Evolutionary conservation across 2,113 vertebrate species (phyloP), one percentile per base, ranked within the genome.

Genomic region (Trochalopteron elliotii): DNA sequence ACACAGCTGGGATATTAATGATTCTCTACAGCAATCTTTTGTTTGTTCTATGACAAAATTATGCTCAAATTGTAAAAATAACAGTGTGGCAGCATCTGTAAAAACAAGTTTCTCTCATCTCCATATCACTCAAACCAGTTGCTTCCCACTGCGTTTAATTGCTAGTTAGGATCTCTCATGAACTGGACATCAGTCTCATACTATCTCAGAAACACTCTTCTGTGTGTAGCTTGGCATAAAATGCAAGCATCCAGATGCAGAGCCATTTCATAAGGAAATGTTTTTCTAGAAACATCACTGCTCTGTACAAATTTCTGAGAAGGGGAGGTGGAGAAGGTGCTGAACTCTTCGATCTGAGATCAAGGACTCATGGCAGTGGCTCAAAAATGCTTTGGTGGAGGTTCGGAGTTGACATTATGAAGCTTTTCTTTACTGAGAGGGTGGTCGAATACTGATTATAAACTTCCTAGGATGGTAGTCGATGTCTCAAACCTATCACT

Each of bases 331-430:
- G 18, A 7, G 10, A 12, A 76, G 1, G 2, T 30, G 40, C 7
- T 72, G 28, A n/a, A 5, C 16, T 56, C 24, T 70, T 75, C 40
- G 30, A 2, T 10, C 25, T 42, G 15, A 17, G 6, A 57, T 25
- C 0, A 2, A 70, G 42, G 10, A 39, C 5, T 61, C 7, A 2
- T 3, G 15, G 11, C 9, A 77, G 28, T 19, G 14, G 8, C 4
- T 68, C 47, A 76, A 40, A 79, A 50, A 8, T 35, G 6, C 5
- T 6, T 14, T 22, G 7, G 4, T 4, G 5, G 3, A 71, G 8
- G 9, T 50, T 76, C 7, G 31, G 24, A 28, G 10, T 30, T 16
- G 22, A 22, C 2, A 9, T 30, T 30, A 40, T 18, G 15, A 84
- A 72, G 1, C 4, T 52, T 25, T 80, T 64, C 7, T 86, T 59